These are phyloP conservation scores for Enhydra lutris DNA, from an alignment of 2,113 vertebrate species.

Conservation along the genomic window DNA sequence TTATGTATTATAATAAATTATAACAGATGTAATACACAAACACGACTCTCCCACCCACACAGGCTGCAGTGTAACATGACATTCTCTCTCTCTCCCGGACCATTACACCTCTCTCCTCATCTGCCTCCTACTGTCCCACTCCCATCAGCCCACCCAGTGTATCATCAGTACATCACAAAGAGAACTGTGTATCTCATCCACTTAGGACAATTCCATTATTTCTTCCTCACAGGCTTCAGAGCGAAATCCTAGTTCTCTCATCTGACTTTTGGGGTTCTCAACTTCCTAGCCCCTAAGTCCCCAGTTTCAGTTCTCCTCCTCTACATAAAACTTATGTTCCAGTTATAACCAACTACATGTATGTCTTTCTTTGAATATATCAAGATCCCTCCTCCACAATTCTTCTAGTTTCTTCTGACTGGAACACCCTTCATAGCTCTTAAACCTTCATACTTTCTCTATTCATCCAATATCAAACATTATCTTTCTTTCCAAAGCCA, in stretches of 20 bases:
- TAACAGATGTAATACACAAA: background rate
- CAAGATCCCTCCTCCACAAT: background rate
- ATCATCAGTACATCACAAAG: background rate
- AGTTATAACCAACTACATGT: conserved; percentile 4
- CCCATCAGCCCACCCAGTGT: background rate
- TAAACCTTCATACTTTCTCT: background rate
- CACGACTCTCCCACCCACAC: background rate
- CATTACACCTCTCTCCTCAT: background rate
- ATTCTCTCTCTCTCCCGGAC: background rate
- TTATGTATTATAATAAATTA: background rate
- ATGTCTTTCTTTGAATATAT: background rate
- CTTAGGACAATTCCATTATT: background rate
- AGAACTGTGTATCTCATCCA: background rate
- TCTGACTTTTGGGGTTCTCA: background rate
- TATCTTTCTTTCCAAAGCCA: background rate
- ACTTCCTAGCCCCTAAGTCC: background rate
- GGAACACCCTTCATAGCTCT: background rate
- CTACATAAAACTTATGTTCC: background rate
- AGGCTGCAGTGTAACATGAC: background rate
- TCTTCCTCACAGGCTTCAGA: background rate
- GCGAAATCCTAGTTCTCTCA: background rate
- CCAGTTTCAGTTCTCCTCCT: background rate
- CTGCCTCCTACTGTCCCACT: background rate
- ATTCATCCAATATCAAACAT: background rate
- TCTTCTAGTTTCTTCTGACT: background rate